Percentiles rank a stretch among this genome's conserved stretches.
Evolutionary conservation across 2,888 invertebrate genomes (phyloP).

Genomic region (Thecophora atra): DNA sequence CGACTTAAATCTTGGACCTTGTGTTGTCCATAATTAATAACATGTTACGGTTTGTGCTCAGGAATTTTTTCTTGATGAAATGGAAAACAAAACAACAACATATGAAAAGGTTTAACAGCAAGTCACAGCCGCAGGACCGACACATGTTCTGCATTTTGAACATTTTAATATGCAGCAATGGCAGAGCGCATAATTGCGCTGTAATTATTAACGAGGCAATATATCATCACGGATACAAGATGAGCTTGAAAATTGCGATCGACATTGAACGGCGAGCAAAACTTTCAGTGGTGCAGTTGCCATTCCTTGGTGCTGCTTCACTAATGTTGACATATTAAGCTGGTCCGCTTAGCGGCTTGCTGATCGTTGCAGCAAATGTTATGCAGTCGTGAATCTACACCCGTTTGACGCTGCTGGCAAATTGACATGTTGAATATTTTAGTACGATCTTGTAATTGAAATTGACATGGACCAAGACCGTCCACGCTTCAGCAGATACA

Average conservation of each 20-base stretch:
- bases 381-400: background rate
- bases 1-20: slow-evolving; percentile 9
- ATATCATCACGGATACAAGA: slow-evolving; percentile 21
- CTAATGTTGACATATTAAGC: slow-evolving; percentile 9
- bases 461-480: background rate
- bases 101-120: slow-evolving; percentile 8
- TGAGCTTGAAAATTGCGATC: background rate
- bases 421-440: slow-evolving; percentile 10
- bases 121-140: slow-evolving; percentile 25
- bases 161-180: slow-evolving; percentile 32
- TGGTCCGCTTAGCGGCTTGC: background rate
- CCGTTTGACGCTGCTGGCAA: slow-evolving; percentile 1
- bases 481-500: no score
- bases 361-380: slow-evolving; percentile 29
- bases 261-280: background rate
- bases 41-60: slow-evolving; percentile 24
- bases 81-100: background rate
- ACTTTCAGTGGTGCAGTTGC: background rate
- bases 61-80: slow-evolving; percentile 26
- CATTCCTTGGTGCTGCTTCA: background rate
- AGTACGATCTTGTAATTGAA: background rate
- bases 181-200: slow-evolving; percentile 22
- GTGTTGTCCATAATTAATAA: slow-evolving; percentile 32
- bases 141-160: slow-evolving; percentile 32
- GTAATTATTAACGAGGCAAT: slow-evolving; percentile 35